Percentiles rank a stretch among this genome's conserved stretches.
phyloP scores from a whole-genome alignment of 2,888 invertebrate species.

The Pollenia labialis region DNA sequence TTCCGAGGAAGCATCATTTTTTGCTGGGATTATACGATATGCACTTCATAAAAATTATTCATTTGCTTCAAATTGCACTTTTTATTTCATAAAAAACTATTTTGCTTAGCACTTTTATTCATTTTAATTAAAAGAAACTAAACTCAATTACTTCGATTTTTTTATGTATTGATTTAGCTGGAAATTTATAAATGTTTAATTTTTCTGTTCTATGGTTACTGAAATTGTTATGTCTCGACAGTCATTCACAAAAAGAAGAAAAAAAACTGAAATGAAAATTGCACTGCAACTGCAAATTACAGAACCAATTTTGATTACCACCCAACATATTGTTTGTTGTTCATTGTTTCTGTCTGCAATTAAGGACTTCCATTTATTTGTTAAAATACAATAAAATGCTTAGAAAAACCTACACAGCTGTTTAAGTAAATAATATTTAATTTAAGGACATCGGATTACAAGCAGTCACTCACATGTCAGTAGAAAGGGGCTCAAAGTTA shows the following conservation, averaged over 20 bases:
- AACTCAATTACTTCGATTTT: neutral
- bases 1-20: too few species aligned
- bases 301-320: conserved; percentile 53
- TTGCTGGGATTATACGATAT: too few species aligned
- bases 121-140: neutral
- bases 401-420: conserved; percentile 44
- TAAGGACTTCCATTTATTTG: conserved; percentile 6
- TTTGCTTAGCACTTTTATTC: neutral
- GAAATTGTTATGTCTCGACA: conserved; percentile 57
- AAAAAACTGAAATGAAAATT: conserved; percentile 71
- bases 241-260: conserved; percentile 55
- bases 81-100: too few species aligned
- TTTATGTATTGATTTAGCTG: neutral
- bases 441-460: conserved; percentile 17
- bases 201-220: conserved; percentile 14
- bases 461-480: neutral
- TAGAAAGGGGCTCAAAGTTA: too few species aligned
- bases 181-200: conserved; percentile 59
- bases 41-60: too few species aligned
- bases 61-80: too few species aligned
- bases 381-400: conserved; percentile 23
- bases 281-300: conserved; percentile 54
- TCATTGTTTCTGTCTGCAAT: conserved; percentile 56
- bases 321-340: conserved; percentile 26
- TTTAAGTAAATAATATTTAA: conserved; percentile 60